A percentile compares a stretch with the other conserved stretches of the same genome.
Conservation (phyloP, 1,140 invertebrate species). For the Dufourea novaeangliae region DNA sequence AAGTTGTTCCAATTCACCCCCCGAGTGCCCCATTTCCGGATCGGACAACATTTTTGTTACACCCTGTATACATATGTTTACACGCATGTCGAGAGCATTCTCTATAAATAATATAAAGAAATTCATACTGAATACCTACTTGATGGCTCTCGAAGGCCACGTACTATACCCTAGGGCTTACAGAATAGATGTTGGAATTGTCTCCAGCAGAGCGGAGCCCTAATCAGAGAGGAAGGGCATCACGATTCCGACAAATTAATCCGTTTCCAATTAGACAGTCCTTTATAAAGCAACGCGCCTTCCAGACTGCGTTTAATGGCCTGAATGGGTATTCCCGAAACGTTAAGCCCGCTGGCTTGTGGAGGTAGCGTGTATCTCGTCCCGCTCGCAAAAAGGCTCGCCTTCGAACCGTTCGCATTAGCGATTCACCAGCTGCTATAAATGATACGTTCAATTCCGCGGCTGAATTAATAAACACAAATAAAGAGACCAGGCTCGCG, state of each 20-base stretch:
- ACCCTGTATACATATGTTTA: too few species aligned
- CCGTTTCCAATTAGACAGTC: constrained; percentile 70
- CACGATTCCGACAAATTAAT: constrained; percentile 69
- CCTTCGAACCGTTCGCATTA: constrained; percentile 66
- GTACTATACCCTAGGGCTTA: neutral
- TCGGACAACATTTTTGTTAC: too few species aligned
- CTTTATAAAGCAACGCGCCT: constrained; percentile 55
- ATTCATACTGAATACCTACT: neutral
- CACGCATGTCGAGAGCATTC: too few species aligned
- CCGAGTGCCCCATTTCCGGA: too few species aligned
- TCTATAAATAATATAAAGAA: too few species aligned
- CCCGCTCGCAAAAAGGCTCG: constrained; percentile 37
- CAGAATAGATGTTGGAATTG: neutral
- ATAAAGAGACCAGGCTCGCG: constrained; percentile 64
- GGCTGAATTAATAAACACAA: constrained; percentile 75
- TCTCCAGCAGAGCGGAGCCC: neutral
- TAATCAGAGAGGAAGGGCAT: constrained; percentile 3
- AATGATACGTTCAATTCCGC: constrained; percentile 77
- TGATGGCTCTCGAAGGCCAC: neutral
- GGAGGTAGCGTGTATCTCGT: neutral
- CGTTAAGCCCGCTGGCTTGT: constrained; percentile 11
- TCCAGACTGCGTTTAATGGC: constrained; percentile 61
- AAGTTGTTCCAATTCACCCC: too few species aligned
- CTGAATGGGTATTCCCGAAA: constrained; percentile 63
- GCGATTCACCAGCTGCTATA: constrained; percentile 69